These are phyloP conservation scores for Macrochelys suwanniensis DNA, from an alignment of 2,797 vertebrate species.

Conservation along the genomic window DNA sequence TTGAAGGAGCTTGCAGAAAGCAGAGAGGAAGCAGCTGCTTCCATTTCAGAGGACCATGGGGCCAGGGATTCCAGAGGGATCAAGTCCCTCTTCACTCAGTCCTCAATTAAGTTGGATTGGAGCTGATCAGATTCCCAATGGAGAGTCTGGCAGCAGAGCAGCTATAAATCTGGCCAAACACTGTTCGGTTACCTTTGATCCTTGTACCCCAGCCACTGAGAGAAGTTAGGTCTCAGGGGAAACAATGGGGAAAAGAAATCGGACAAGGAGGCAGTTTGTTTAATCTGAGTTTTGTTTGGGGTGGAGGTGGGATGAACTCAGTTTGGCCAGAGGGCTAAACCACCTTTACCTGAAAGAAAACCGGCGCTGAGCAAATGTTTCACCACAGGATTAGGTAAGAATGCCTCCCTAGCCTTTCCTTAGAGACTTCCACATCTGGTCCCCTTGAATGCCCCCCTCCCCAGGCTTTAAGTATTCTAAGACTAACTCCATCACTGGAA, in stretches of 20 bases:
- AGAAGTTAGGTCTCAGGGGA: too few relatives aligned
- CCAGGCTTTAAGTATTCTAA: constrained; percentile 36
- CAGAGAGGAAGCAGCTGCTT: neutral
- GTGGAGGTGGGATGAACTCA: neutral
- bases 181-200: neutral
- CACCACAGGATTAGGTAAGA: constrained; percentile 57
- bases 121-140: accelerated
- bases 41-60: neutral
- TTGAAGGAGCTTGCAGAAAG: neutral
- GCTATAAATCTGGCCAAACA: neutral
- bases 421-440: neutral
- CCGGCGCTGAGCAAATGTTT: accelerated
- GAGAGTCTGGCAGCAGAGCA: accelerated
- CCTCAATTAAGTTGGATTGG: accelerated
- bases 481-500: neutral
- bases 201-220: too few relatives aligned
- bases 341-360: neutral
- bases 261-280: neutral
- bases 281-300: neutral
- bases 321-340: neutral
- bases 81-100: neutral
- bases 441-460: neutral
- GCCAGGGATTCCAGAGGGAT: neutral
- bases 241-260: too few relatives aligned
- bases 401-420: constrained; percentile 20